Conservation (phyloP, 2,888 invertebrate genomes). For the Camptogramma bilineatum region DNA sequence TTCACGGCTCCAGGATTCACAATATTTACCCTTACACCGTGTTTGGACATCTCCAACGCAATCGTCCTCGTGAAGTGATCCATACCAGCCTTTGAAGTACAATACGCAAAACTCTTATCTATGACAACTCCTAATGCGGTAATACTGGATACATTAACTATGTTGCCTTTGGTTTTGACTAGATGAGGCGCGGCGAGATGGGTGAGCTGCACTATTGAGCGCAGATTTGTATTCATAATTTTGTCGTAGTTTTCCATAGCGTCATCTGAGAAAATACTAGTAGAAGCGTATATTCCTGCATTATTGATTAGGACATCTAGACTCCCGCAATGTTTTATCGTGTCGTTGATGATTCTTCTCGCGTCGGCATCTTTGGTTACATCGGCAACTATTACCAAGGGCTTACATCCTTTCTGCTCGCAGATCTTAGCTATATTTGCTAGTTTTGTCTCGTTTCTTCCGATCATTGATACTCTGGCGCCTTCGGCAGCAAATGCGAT, state of each 20-base stretch:
- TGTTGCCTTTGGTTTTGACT: conserved; percentile 41
- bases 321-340: conserved; percentile 35
- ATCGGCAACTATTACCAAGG: conserved; percentile 38
- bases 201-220: conserved; percentile 33
- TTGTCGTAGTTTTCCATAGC: conserved; percentile 33
- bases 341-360: conserved; percentile 35
- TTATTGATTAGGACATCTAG: conserved; percentile 43
- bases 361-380: conserved; percentile 37
- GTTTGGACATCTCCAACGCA: conserved; percentile 87
- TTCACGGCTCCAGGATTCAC: conserved; percentile 89
- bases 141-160: conserved; percentile 44
- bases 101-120: conserved; percentile 69
- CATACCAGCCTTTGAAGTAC: conserved; percentile 89
- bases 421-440: conserved; percentile 73
- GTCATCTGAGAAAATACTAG: conserved; percentile 25
- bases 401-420: conserved; percentile 32
- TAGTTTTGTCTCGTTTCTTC: conserved; percentile 87
- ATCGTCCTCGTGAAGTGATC: conserved; percentile 90
- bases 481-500: conserved; percentile 84
- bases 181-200: conserved; percentile 38
- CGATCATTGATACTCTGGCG: conserved; percentile 85
- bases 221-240: conserved; percentile 39
- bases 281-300: conserved; percentile 33
- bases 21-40: conserved; percentile 86
- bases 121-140: conserved; percentile 31